Evolutionary conservation across 2,797 vertebrate species (phyloP), one percentile per base, ranked within the genome.

Genomic region (Peromyscus aztecus): DNA sequence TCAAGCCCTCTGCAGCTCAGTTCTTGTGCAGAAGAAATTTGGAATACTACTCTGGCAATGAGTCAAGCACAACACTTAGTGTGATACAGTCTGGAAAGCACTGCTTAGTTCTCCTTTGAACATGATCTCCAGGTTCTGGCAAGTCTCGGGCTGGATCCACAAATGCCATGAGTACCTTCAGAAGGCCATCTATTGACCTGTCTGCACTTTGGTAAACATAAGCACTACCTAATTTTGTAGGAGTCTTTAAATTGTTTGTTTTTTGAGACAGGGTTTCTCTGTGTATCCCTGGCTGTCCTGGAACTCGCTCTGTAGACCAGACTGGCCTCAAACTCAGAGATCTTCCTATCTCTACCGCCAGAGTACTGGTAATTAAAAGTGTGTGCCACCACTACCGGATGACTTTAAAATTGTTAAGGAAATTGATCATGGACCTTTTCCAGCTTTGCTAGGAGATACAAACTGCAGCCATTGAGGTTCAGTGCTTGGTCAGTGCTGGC

Each of bases 11-110:
- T 92, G 24, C 29, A 89, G 37, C n/a, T 84, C 80, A 87, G 57
- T 71, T 89, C 55, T 75, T 95, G 57, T 83, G 71, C 75, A 86
- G 63, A 92, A 91, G 69, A 91, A 52, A 3, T 90, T 85, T 92
- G 89, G 69, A 94, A 46, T 87, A 49, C 43, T 95, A 52, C 49
- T 94, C 82, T 97, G 89, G 88, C 94, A 40, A 8, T 78, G 23
- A 84, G 4, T 94, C 90, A 92, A 73, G 71, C 52, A 10, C 73
- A 90, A 67, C 84, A 69, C 84, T 95, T 80, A 57, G 49, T 67
- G 40, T 71, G n/a, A 34, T 78, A 27, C 69, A 69, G 76, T 43
- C 81, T 94, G 81, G 46, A 95, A 95, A 93, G 52, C 16, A 59
- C 49, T 81, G 46, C 31, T 0, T 40, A 78, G 67, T 77, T 95